A percentile compares a stretch with the other conserved stretches of the same genome.
Conservation (phyloP, 2,888 invertebrate species). For the Troilus luridus region DNA sequence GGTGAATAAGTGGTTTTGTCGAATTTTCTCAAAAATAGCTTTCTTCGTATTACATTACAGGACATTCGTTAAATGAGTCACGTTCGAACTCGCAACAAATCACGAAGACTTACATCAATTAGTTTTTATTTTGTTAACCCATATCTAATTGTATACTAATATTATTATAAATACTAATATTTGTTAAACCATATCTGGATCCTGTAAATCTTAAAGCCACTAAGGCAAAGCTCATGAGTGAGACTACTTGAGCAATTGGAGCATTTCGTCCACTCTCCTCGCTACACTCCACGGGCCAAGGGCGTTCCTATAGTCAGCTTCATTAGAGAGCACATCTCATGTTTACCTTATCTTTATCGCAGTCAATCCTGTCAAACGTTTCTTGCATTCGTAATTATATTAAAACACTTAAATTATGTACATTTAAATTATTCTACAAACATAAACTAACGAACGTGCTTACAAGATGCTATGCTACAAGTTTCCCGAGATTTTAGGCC, state of each 20-base stretch:
- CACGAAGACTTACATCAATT: too few relatives aligned
- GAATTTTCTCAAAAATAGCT: too few relatives aligned
- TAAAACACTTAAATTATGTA: background rate
- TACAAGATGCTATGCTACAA: too few relatives aligned
- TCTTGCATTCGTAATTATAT: background rate
- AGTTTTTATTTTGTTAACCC: background rate
- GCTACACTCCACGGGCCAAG: background rate
- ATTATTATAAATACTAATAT: too few relatives aligned
- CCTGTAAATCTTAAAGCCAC: background rate
- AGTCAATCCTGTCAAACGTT: background rate
- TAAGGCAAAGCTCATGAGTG: background rate
- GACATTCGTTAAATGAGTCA: too few relatives aligned
- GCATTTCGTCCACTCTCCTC: constrained; percentile 9
- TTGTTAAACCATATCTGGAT: too few relatives aligned
- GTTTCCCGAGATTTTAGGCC: too few relatives aligned
- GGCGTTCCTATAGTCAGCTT: background rate
- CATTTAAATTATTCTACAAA: constrained; percentile 5
- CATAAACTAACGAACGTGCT: background rate
- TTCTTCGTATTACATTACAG: too few relatives aligned
- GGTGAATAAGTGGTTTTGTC: too few relatives aligned
- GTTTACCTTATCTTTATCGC: background rate
- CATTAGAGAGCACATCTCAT: background rate
- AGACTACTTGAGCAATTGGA: constrained; percentile 6
- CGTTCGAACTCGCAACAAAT: too few relatives aligned
- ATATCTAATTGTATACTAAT: too few relatives aligned